Base-by-base conservation (phyloP, 2,888 invertebrate species). In the Drosophila yooni region DNA sequence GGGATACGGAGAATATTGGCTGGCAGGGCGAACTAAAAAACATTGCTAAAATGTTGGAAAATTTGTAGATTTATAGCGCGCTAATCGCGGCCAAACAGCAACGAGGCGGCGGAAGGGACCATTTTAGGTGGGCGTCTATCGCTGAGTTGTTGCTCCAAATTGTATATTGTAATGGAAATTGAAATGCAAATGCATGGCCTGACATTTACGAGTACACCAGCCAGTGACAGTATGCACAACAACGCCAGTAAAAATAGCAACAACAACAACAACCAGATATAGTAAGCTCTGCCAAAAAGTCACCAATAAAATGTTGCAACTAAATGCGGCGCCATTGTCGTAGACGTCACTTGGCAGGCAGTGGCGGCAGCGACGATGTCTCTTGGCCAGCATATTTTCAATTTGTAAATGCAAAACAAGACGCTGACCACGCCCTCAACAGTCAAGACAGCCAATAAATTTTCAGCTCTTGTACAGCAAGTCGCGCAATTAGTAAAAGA, bases 221-320 rank as follows among this genome's bases (percentile, higher is more conserved):
- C 67, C 79, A 82, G 69, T 79, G 76, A 76, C 79, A 79, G 76
- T 53, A 70, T 67, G 50, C 68, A 64, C 71, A 80, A 76, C 70
- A 74, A 56, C 57, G 57, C 43, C 63, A 66, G 40, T 61, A 63
- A 21, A 40, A 54, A 13, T 31, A 40, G 58, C 72, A 76, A 52
- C 62, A 67, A 53, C 62, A 67, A 53, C 63, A 57, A 54, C 29
- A 68, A 80, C 43, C 68, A 76, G 29, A 62, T 56, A 62, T 38
- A 27, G 53, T 53, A 72, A 78, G 56, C 76, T 53, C 71, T 88
- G 88, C 88, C 88, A 88, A 88, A 88, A 88, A 89, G 76, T 75
- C 83, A 79, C 82, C 91, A 89, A 91, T 89, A 89, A 91, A 89
- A 89, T 88, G 90, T 89, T 89, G 85, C 88, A 89, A 90, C 85